Evolutionary conservation across 2,888 invertebrate genomes (phyloP).

Genomic region (Pemphredon lugubris): DNA sequence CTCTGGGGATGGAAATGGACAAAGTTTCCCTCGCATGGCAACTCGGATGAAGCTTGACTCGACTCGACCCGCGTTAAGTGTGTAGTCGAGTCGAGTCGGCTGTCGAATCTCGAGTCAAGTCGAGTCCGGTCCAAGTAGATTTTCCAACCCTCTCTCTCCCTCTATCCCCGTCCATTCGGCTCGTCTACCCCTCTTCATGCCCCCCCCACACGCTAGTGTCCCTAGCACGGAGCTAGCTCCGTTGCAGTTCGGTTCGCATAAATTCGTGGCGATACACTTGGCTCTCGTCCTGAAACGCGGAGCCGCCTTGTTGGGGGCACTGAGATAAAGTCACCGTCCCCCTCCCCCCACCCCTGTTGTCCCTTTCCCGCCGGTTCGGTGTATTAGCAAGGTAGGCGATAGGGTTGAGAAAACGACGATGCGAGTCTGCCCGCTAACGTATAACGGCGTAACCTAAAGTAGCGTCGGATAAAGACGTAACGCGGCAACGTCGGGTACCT

Average conservation of each 20-base stretch:
- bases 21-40: slow-evolving; percentile 71
- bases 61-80: slow-evolving; percentile 35
- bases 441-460: too few relatives aligned
- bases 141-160: too few relatives aligned
- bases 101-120: too few relatives aligned
- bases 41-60: slow-evolving; percentile 41
- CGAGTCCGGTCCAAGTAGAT: too few relatives aligned
- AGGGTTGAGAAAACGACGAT: slow-evolving; percentile 39
- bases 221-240: too few relatives aligned
- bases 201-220: too few relatives aligned
- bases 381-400: neutral
- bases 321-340: slow-evolving; percentile 65
- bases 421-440: too few relatives aligned
- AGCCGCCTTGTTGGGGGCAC: slow-evolving; percentile 53
- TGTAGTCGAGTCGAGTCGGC: too few relatives aligned
- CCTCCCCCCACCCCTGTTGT: slow-evolving; percentile 14
- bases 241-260: slow-evolving; percentile 64
- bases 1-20: slow-evolving; percentile 76
- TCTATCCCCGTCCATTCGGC: too few relatives aligned
- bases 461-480: too few relatives aligned
- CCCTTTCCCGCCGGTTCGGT: neutral
- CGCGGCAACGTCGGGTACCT: too few relatives aligned
- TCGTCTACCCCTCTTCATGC: too few relatives aligned
- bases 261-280: slow-evolving; percentile 74
- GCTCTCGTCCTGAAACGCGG: slow-evolving; percentile 69